Evolutionary conservation across 2,113 vertebrate species (phyloP), one percentile per base, ranked within the genome.

Genomic region (Oncorhynchus mykiss): DNA sequence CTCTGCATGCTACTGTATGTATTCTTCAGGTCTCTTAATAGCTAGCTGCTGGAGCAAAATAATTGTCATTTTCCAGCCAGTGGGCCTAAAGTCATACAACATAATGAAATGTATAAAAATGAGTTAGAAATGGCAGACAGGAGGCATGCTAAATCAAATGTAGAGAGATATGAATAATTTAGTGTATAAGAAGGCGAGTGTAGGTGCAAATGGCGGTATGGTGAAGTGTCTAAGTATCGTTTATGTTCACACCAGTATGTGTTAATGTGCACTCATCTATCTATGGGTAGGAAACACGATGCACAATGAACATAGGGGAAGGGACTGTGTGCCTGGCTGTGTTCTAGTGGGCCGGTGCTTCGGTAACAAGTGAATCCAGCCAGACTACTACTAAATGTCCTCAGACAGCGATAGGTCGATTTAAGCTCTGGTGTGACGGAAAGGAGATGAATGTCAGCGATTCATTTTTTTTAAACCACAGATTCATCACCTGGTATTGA

Each of bases 11-110:
- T 75, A 76, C 91, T 88, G 86, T 80, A 85, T 85, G 88, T 89
- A 89, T 92, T 92, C 90, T 90, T 86, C 81, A 84, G 86, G 87
- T 90, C 91, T 91, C 86, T 92, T 93, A 94, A 94, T 93, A 92
- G 92, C 88, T 90, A 91, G 91, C 91, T 92, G 90, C 92, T 92
- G 90, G 91, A 93, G 92, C 92, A 93, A 92, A 93, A 93, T 93
- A 93, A 93, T 93, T 93, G 92, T 93, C 91, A 93, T 93, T 94
- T 94, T 94, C 91, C 92, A 93, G 92, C 92, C 92, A 92, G 91
- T 94, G 92, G 92, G 90, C 91, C 90, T 93, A 92, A 92, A 93
- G 92, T 94, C 92, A 92, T 92, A 93, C 91, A 93, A 92, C 91
- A 93, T 94, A 93, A 92, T 94, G 92, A 91, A 93, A 93, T 92